phyloP scores from a whole-genome alignment of 2,797 vertebrate species.

The Bryconaethiops microstoma region DNA sequence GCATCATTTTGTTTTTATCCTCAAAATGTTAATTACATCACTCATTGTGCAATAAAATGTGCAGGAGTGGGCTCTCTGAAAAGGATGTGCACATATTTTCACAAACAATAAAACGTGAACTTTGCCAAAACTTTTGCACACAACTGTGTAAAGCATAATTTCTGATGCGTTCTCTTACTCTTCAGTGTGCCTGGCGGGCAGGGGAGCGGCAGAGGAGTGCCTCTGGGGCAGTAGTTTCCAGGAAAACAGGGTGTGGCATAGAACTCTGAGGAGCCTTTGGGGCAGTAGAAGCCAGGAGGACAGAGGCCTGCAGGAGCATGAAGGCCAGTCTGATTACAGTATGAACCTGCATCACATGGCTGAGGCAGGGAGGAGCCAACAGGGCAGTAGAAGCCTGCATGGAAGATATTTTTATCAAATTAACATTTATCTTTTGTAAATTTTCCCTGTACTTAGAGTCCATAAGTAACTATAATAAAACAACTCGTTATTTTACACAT shows the following conservation, averaged over 20 bases:
- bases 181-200: slow-evolving; percentile 83
- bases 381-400: slow-evolving; percentile 85
- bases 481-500: too few species aligned
- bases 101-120: too few species aligned
- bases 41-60: too few species aligned
- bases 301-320: slow-evolving; percentile 75
- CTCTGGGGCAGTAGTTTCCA: slow-evolving; percentile 88
- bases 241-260: slow-evolving; percentile 67
- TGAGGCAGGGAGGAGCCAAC: slow-evolving; percentile 77
- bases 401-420: slow-evolving; percentile 1
- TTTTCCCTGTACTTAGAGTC: neutral
- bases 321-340: slow-evolving; percentile 73
- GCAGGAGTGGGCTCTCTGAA: too few species aligned
- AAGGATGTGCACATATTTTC: too few species aligned
- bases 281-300: slow-evolving; percentile 75
- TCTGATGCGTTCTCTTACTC: slow-evolving; percentile 67
- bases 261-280: slow-evolving; percentile 67
- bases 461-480: too few species aligned
- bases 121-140: too few species aligned
- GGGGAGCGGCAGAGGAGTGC: slow-evolving; percentile 76
- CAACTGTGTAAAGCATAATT: too few species aligned
- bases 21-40: too few species aligned
- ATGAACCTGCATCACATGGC: slow-evolving; percentile 82
- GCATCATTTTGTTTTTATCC: too few species aligned
- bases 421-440: neutral